These are phyloP conservation scores for Calephelis virginiensis DNA, from an alignment of 1,140 invertebrate species.

Conservation along the genomic window DNA sequence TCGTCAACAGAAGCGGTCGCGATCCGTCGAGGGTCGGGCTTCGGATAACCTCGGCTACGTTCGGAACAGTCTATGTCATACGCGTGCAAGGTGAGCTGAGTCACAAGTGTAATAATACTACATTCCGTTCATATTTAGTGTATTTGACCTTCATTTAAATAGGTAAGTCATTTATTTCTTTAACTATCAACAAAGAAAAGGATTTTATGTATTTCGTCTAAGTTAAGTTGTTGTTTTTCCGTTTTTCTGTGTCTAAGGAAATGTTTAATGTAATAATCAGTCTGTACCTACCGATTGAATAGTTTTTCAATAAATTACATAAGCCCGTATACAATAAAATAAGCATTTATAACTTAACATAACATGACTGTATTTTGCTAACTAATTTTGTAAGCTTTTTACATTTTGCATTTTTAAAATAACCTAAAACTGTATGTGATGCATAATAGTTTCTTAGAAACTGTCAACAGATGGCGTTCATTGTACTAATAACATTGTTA, in stretches of 20 bases:
- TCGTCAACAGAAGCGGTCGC: slow-evolving; percentile 52
- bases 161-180: background rate
- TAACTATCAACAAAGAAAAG: background rate
- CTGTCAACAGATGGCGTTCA: slow-evolving; percentile 47
- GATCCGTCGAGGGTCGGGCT: slow-evolving; percentile 52
- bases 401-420: slow-evolving; percentile 21
- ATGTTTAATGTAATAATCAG: slow-evolving; percentile 16
- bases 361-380: no score
- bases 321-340: no score
- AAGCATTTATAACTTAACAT: no score
- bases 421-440: slow-evolving; percentile 39
- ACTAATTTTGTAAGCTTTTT: no score
- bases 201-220: background rate
- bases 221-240: no score
- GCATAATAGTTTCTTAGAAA: slow-evolving; percentile 21
- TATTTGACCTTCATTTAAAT: slow-evolving; percentile 24
- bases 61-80: slow-evolving; percentile 50
- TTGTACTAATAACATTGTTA: no score
- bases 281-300: slow-evolving; percentile 42
- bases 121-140: slow-evolving; percentile 22
- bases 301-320: background rate
- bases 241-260: background rate
- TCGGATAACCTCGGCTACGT: slow-evolving; percentile 50
- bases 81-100: slow-evolving; percentile 60
- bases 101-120: slow-evolving; percentile 43